Evolutionary conservation across 2,797 vertebrate genomes (phyloP), one percentile per base, ranked within the genome.

Genomic region (Delichon dasypus): DNA sequence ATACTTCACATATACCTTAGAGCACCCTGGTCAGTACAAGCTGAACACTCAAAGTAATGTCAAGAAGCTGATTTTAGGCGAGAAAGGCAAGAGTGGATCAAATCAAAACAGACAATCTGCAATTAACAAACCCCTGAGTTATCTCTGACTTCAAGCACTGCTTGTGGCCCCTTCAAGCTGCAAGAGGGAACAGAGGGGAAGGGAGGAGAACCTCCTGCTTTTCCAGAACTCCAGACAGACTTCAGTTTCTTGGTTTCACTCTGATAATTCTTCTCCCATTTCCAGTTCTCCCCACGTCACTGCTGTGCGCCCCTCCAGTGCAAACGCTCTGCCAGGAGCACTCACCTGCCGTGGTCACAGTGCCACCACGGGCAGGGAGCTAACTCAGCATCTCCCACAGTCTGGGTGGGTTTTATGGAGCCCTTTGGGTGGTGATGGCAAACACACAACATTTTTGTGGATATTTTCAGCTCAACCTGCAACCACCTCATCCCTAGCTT

Each of bases 11-110:
- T 81, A 23, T 20, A 72, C n/a, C 34, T 77, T 54, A 80, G 62
- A 68, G 48, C 40, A 90, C 47, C 50, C 73, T 81, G 91, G 78
- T 75, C 92, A 47, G 51, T 93, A 88, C 60, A 93, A 95, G 95
- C 78, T 7, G 5, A 83, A 88, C 44, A 71, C 64, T 54, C 44
- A 81, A 95, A 94, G 61, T 76, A 45, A 57, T 21, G 55, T 30
- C 60, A 57, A 38, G 45, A n/a, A 77, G 54, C 26, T 92, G 89
- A 83, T 80, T 93, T 80, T 72, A 94, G 70, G 85, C 81, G 54
- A 89, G 25, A 86, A 74, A 61, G 66, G 34, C 54, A 79, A 78
- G 42, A 84, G 32, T 15, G 51, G 81, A 85, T 95, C 80, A 90
- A 75, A 86, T 72, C 53, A 77, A 70, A 78, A 16, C 48, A 64